phyloP scores from a whole-genome alignment of 2,113 vertebrate genomes.

The Pachypanchax playfairii region DNA sequence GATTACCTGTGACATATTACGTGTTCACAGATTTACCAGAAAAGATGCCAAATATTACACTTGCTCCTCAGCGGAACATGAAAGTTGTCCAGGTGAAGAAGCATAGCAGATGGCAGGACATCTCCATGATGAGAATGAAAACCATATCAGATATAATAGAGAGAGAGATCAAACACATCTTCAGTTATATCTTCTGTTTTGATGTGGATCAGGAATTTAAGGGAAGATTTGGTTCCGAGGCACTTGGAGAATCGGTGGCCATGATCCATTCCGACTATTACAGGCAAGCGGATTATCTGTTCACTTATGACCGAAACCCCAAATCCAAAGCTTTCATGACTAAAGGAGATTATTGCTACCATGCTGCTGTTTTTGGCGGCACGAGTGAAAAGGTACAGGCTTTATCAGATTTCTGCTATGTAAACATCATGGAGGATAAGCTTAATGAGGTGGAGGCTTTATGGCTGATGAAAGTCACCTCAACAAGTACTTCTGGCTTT shows the following conservation, averaged over 20 bases:
- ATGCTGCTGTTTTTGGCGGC: slow-evolving; percentile 80
- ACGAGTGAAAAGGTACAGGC: slow-evolving; percentile 57
- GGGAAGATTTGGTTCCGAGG: slow-evolving; percentile 73
- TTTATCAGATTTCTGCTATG: slow-evolving; percentile 63
- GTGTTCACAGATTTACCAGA: slow-evolving; percentile 76
- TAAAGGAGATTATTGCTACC: slow-evolving; percentile 77
- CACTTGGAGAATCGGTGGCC: slow-evolving; percentile 75
- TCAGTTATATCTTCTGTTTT: slow-evolving; percentile 71
- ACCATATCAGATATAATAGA: slow-evolving; percentile 58
- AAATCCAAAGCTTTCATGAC: slow-evolving; percentile 71
- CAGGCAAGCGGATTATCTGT: slow-evolving; percentile 41
- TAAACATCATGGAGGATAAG: slow-evolving; percentile 65
- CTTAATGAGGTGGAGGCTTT: slow-evolving; percentile 70
- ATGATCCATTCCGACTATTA: slow-evolving; percentile 78
- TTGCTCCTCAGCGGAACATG: slow-evolving; percentile 49
- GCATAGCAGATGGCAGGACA: slow-evolving; percentile 78
- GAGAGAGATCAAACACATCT: slow-evolving; percentile 44
- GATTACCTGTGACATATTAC: slow-evolving; percentile 75
- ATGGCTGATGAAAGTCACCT: slow-evolving; percentile 85
- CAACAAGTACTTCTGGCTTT: slow-evolving; percentile 78
- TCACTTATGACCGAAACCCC: slow-evolving; percentile 71
- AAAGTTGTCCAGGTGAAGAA: slow-evolving; percentile 49
- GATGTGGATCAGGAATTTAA: slow-evolving; percentile 78
- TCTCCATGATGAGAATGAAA: slow-evolving; percentile 80
- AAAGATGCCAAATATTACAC: slow-evolving; percentile 41